phyloP scores from a whole-genome alignment of 2,797 vertebrate species.

The Sebastes kiyomatsui region DNA sequence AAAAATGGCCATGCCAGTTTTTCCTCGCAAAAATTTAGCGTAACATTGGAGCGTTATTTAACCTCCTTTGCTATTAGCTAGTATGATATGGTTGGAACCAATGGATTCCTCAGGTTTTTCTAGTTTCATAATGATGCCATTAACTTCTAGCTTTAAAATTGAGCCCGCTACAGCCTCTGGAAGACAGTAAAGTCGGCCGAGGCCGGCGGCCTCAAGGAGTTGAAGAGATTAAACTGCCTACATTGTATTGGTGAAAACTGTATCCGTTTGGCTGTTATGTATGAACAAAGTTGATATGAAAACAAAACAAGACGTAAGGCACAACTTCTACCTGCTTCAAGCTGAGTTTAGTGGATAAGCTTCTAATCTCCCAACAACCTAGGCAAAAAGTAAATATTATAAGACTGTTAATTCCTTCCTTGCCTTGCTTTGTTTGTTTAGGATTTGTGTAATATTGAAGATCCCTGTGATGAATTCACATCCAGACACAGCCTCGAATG shows the following conservation, averaged over 20 bases:
- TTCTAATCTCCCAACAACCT: background rate
- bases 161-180: background rate
- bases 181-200: background rate
- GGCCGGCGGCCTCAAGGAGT: background rate
- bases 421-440: constrained; percentile 64
- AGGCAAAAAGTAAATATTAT: background rate
- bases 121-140: background rate
- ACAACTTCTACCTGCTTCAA: background rate
- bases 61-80: background rate
- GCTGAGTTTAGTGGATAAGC: background rate
- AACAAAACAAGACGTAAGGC: background rate
- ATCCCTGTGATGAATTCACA: constrained; percentile 86
- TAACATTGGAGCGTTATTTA: background rate
- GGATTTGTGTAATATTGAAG: constrained; percentile 87
- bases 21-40: background rate
- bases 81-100: background rate
- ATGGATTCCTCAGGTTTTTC: background rate
- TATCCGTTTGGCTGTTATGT: background rate
- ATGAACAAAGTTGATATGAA: background rate
- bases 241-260: background rate
- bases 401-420: background rate
- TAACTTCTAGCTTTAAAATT: background rate
- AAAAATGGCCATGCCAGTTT: background rate
- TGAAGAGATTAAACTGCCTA: background rate
- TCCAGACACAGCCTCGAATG: constrained; percentile 89